A percentile compares a stretch with the other conserved stretches of the same genome.
Conservation (phyloP, 53 echinoderm and acorn worm genomes). For the Echinometra lucunter region DNA sequence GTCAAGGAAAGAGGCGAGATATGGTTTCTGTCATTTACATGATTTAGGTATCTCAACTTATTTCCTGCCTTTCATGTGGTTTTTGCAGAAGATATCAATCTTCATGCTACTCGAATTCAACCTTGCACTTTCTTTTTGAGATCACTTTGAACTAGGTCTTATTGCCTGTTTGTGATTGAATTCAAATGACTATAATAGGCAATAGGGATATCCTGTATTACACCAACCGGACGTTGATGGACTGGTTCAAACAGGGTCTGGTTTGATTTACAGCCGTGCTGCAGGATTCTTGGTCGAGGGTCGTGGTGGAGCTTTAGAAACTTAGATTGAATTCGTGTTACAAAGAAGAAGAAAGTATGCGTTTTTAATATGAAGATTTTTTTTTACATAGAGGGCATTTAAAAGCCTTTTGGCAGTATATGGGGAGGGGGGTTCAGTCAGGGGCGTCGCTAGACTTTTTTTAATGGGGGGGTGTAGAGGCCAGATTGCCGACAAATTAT, state of each 20-base stretch:
- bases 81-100: background rate
- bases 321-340: too few species aligned
- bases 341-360: too few species aligned
- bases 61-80: background rate
- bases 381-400: too few species aligned
- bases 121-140: background rate
- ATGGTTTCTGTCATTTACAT: background rate
- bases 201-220: conserved; percentile 44
- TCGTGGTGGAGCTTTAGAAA: too few species aligned
- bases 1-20: background rate
- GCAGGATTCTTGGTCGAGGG: background rate
- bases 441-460: too few species aligned
- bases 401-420: too few species aligned
- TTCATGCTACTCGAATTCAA: background rate
- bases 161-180: background rate
- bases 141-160: background rate
- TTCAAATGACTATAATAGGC: background rate
- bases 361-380: too few species aligned
- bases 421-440: too few species aligned
- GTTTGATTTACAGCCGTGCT: background rate
- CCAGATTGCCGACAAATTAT: too few species aligned
- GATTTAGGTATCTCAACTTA: background rate
- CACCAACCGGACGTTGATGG: background rate
- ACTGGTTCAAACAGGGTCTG: background rate
- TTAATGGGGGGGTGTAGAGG: too few species aligned